Evolutionary conservation across 1,140 invertebrate genomes (phyloP), one percentile per base, ranked within the genome.

Genomic region (Drosophila ficusphila): DNA sequence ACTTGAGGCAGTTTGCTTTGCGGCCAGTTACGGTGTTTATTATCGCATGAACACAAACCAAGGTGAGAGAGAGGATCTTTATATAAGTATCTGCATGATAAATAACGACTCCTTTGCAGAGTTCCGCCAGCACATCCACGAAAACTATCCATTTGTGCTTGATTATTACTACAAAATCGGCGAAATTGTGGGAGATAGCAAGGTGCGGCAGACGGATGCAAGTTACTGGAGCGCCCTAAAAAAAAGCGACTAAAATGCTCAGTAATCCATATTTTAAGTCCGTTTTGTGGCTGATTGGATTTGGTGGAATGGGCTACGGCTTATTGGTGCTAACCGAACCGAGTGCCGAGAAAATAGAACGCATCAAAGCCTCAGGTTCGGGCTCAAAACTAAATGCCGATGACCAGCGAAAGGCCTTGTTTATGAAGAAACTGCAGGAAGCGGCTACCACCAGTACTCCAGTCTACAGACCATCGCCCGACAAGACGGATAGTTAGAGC

Each of bases 101-200:
- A 44, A 39, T 57, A 71, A 36, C 4, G 7, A 16, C 29, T 60
- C 49, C 53, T 44, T 78, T 92, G 11, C 85, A 94, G 94, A 94
- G 83, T 94, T 94, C 68, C 92, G 94, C 14, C 85, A 92, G 38
- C 94, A 94, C 72, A 93, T 94, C 67, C 89, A 92, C 82, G 92
- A 93, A 41, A 94, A 94, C 62, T 94, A 92, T 81, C 93, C 93
- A 27, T 93, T 92, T 76, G 86, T 93, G n/a, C 79, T 95, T 38
- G 93, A 94, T 73, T 92, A 92, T 12, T 95, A 94, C 78, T 95
- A 95, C 77, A 91, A 91, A 74, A 61, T 94, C n/a, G 94, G 93
- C 33, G 94, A 94, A 78, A 90, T 89, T 18, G 57, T 94, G 9
- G 92, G 92, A 9, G 91, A 92, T n/a, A 92, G 90, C 29, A 92